Base-by-base conservation (phyloP, 1,140 invertebrate genomes). In the Dinoponera quadriceps region DNA sequence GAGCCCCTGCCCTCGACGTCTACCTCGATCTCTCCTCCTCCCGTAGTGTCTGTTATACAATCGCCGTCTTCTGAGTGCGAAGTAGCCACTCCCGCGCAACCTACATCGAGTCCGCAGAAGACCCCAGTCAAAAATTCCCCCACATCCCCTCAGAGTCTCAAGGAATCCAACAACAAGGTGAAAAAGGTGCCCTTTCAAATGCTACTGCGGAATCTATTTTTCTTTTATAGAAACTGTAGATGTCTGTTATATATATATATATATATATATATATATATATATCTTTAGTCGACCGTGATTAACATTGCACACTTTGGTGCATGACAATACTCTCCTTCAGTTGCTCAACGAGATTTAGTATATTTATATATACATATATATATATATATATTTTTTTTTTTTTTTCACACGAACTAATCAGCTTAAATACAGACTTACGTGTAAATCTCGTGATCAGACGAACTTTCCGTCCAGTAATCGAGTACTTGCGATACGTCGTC, bases 91-190 rank as follows among this genome's bases (percentile, higher is more conserved):
- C 91, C 93, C 83, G 92, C 91, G 86, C 91, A 93, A 93, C 86
- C 90, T 84, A 84, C 93, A 63, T 90, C 93, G 83, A 93, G 93
- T 89, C 93, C 92, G 89, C 93, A 93, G 91, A 93, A 94, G 92
- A 94, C 93, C 90, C 92, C 90, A 90, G 92, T 90, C 59, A 94
- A 94, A 94, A 93, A 94, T 85, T 94, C 94, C 88, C 93, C 94
- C 89, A 92, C 94, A 91, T 95, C 95, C 92, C 95, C 95, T 89
- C 94, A 95, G 93, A 95, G 94, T 91, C 95, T 95, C 93, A 95
- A 95, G 93, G 95, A 95, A 93, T 94, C 95, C 88, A 93, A 93
- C 91, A 93, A 93, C 92, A 95, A 95, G 94, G 93, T 94, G 91
- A 95, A 95, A 95, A 95, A 95, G 95, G 95, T 95, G 95, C 95